Base-by-base conservation (phyloP, 1,140 invertebrate genomes). In the Drosophila arizonae region DNA sequence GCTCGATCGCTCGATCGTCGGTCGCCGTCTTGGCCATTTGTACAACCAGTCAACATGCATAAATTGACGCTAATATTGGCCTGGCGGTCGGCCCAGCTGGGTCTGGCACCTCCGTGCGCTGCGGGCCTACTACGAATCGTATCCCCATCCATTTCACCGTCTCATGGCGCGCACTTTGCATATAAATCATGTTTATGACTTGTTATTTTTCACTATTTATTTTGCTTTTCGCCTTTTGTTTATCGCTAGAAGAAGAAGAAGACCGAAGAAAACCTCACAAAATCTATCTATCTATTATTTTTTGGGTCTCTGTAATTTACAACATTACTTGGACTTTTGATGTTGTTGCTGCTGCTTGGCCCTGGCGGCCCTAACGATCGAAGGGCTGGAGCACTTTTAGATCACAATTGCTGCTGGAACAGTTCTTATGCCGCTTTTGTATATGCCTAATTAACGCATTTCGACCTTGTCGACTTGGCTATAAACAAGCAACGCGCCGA, bases 131-230 rank as follows among this genome's bases (percentile, higher is more conserved):
- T 24, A 39, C n/a, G 15, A 21, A 10, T 11, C 26, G 11, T 13
- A 52, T 36, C 26, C 13, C 13, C 3, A 36, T 41, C 17, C 30
- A 30, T 78, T 72, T 57, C 45, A 67, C 43, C 39, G 66, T 51
- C 75, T 78, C 57, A 56, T 55, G 71, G 75, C 65, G 76, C 82
- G 81, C 82, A 86, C 82, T 86, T 86, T 86, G 82, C 82, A 86
- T 86, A 86, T 86, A 86, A 86, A 86, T 86, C 82, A 86, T 87
- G 86, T 87, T 86, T 86, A 87, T 86, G 82, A 86, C 82, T 86
- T 79, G 82, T 86, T 87, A 86, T 86, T 86, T 86, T 82, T 87
- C 84, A 86, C 82, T 87, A 87, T 86, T 86, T 86, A 81, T 82
- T 86, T 86, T 76, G 21, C 68, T 79, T 65, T 78, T 79, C 45